Evolutionary conservation across 2,797 vertebrate genomes (phyloP), one percentile per base, ranked within the genome.

Genomic region (Mormyrus hasselquistii): DNA sequence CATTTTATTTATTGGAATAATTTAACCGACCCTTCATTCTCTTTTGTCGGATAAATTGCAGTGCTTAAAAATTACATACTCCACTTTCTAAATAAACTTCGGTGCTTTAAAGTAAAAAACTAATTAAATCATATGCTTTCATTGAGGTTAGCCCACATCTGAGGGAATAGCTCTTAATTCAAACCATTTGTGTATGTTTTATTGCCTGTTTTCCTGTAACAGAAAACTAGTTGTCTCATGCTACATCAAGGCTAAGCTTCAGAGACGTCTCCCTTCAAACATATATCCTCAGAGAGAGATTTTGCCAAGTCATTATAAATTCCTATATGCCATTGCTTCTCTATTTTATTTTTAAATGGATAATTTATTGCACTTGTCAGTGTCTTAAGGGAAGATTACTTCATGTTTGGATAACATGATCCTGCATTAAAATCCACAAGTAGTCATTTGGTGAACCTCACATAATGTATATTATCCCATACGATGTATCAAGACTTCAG

Each of bases 61-160:
- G 93, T 92, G 93, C 91, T 79, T 89, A 95, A 92, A 93, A 92
- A 95, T 95, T 93, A 95, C 92, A 96, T 93, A 94, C 93, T 94
- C 90, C 88, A 93, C 92, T 93, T 96, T 96, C 94, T 95, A 94
- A 95, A 94, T 95, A 94, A 95, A 96, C 95, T 95, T 93, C 93
- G 94, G 93, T 94, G 90, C 94, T 95, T 95, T 95, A 95, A 96
- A 95, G 94, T 92, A 93, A 93, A 93, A 95, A 94, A 95, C 95
- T 95, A 95, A 96, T 96, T 95, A 96, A 96, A 95, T 96, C 94
- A 95, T 94, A 95, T 95, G 95, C 95, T 96, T 94, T 95, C 94
- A 94, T 95, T 95, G 95, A 93, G 94, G 95, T 95, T 94, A 93
- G 92, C 92, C 95, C 95, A 96, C 95, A 96, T 95, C 93, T 93